Evolutionary conservation across 2,113 vertebrate genomes (phyloP), one percentile per base, ranked within the genome.

Genomic region (Dipodomys ordii): DNA sequence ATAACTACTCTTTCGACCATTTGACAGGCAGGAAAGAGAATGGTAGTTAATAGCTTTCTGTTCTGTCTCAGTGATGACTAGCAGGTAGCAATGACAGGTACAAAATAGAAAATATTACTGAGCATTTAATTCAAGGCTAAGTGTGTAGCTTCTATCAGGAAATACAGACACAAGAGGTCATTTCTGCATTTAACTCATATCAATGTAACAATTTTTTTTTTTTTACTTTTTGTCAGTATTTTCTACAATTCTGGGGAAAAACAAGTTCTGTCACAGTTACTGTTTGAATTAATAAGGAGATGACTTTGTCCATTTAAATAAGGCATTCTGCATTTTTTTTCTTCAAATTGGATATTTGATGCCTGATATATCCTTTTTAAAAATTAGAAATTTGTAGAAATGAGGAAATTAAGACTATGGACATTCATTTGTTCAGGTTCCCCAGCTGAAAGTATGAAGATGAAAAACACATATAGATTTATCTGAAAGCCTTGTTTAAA

Each of bases 191-290:
- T 83, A 6, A 25, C 25, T 80, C 32, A 23, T 57, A 27, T 86
- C 57, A 16, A 1, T 78, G 11, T n/a, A 53, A 25, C 39, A 95
- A 82, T 27, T 25, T 69, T 39, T 65, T 1, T 87, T 91, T 32
- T 83, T 92, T 81, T 39, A 74, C n/a, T 92, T 93, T 80, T 27
- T 83, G 28, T 49, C 44, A 82, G 72, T 79, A 57, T 88, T 92
- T 92, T 49, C 89, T 1, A 4, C 28, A 88, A 67, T 6, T 71
- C 27, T 32, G 67, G 78, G 44, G 82, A 91, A 82, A 80, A 4
- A 62, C 91, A 73, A 39, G 35, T 39, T 46, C 27, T 32, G 53
- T 73, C 35, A 11, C n/a, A 67, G n/a, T 67, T 93, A 46, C 28
- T 91, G 11, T 85, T 91, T 92, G n/a, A 88, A 67, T 74, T 85